These are phyloP conservation scores for Perodicticus potto DNA, from an alignment of 2,797 vertebrate genomes.

Conservation along the genomic window DNA sequence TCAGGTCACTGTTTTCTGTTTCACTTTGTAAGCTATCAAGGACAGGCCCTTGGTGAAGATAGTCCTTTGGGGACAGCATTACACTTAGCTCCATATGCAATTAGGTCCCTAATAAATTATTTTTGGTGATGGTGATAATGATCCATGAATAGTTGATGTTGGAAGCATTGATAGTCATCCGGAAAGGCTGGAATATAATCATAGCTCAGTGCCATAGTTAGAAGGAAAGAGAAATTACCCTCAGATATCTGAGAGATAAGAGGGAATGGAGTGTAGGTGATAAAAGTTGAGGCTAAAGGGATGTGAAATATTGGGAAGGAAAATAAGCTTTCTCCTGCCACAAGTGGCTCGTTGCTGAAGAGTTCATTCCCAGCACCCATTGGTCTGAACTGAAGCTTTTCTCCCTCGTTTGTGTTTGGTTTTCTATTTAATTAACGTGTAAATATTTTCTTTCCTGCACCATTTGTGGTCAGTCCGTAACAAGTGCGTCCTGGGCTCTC, in stretches of 20 bases:
- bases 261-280: neutral
- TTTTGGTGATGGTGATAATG: neutral
- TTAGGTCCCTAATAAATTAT: neutral
- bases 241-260: neutral
- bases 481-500: conserved; percentile 89
- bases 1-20: neutral
- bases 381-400: neutral
- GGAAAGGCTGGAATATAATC: neutral
- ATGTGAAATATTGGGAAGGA: neutral
- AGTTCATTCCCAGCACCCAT: neutral
- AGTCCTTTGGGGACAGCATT: neutral
- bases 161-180: neutral
- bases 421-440: neutral
- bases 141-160: neutral
- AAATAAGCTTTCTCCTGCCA: neutral
- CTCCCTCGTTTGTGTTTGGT: neutral
- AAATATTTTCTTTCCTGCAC: neutral
- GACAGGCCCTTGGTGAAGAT: neutral
- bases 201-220: neutral
- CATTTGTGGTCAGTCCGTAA: conserved; percentile 86
- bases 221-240: neutral
- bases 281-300: neutral
- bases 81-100: neutral
- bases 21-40: neutral
- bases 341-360: accelerated